Evolutionary conservation across 2,113 vertebrate species (phyloP).

Genomic region (Crotalus viridis): DNA sequence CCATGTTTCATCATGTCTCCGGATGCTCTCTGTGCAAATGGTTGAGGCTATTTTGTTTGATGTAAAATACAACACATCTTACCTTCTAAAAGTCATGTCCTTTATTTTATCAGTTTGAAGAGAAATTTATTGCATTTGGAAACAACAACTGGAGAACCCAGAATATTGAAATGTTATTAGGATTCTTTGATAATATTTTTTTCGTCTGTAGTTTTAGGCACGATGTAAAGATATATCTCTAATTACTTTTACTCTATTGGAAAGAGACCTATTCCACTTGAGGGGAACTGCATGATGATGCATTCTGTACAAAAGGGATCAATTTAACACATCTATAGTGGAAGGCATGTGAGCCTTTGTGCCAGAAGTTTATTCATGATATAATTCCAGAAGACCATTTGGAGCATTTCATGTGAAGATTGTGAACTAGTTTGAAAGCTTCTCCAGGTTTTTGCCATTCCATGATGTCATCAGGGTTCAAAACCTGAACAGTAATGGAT

Average conservation of each 20-base stretch:
- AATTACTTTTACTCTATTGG: background rate
- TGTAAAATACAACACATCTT: background rate
- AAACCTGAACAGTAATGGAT: background rate
- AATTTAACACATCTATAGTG: background rate
- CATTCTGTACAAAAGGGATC: background rate
- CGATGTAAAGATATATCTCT: conserved; percentile 11
- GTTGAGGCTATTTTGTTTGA: background rate
- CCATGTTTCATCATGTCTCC: background rate
- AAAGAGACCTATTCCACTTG: background rate
- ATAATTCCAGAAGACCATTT: background rate
- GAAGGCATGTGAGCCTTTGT: background rate
- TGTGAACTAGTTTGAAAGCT: background rate
- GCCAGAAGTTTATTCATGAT: background rate
- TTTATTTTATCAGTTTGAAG: conserved; percentile 1
- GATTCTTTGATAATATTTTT: background rate
- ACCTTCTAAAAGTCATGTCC: conserved; percentile 1
- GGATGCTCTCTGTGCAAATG: background rate
- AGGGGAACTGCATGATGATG: background rate
- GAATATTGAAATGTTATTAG: background rate
- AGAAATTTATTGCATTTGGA: conserved; percentile 12
- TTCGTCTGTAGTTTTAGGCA: background rate
- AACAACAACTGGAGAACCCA: accelerated
- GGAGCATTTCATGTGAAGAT: background rate
- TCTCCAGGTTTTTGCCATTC: background rate
- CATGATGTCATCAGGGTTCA: background rate